phyloP scores from a whole-genome alignment of 1,140 invertebrate genomes.

The Macrocentrus cingulum region DNA sequence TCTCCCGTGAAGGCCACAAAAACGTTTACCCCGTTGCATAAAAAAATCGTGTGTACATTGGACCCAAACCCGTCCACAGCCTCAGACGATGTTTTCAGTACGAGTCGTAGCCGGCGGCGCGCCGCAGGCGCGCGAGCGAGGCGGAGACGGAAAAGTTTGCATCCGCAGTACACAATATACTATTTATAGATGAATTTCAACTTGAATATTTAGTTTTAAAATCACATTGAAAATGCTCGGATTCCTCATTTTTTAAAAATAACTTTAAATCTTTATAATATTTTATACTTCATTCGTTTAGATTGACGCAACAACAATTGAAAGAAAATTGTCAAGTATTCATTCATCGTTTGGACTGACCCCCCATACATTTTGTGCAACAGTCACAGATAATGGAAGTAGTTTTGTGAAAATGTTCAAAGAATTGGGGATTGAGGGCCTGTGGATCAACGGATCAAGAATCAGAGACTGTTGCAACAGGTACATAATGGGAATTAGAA shows the following conservation, averaged over 20 bases:
- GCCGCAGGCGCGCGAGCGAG: too few relatives aligned
- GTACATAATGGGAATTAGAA: background rate
- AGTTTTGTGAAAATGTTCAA: slow-evolving; percentile 36
- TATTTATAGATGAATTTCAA: background rate
- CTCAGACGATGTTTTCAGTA: too few relatives aligned
- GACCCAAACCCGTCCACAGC: too few relatives aligned
- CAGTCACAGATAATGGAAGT: slow-evolving; percentile 33
- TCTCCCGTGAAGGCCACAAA: too few relatives aligned
- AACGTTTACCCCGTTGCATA: too few relatives aligned
- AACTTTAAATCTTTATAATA: background rate
- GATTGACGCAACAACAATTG: slow-evolving; percentile 17
- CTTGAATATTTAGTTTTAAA: background rate
- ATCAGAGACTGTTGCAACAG: background rate
- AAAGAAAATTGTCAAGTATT: slow-evolving; percentile 23
- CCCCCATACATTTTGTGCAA: slow-evolving; percentile 27
- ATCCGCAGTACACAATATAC: too few relatives aligned
- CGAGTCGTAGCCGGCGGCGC: too few relatives aligned
- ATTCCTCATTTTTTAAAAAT: background rate
- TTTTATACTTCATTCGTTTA: slow-evolving; percentile 3
- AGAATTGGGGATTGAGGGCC: slow-evolving; percentile 20
- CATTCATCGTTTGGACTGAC: slow-evolving; percentile 26
- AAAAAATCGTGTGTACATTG: too few relatives aligned
- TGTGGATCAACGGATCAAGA: background rate
- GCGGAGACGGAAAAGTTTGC: too few relatives aligned
- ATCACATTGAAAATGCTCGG: background rate